Evolutionary conservation across 2,113 vertebrate species (phyloP).

Genomic region (Eptesicus fuscus): DNA sequence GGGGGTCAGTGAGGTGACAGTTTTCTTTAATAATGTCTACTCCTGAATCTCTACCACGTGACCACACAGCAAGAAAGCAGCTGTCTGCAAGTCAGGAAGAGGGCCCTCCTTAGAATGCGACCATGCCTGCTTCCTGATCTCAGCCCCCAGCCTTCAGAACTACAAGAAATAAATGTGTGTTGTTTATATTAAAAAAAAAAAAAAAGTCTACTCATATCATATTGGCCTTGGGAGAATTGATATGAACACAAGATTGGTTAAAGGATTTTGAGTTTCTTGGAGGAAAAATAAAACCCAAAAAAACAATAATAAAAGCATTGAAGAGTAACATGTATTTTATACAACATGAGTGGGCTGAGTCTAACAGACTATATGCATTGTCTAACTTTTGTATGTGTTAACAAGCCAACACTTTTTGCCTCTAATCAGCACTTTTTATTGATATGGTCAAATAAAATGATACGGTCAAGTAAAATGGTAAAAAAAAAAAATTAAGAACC

Average conservation of each 20-base stretch:
- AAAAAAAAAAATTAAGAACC: not conserved
- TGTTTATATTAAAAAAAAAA: too few relatives aligned
- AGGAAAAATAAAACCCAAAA: not conserved
- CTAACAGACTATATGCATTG: not conserved
- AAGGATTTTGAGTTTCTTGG: not conserved
- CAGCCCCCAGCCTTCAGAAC: too few relatives aligned
- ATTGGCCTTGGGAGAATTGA: not conserved
- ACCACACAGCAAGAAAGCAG: too few relatives aligned
- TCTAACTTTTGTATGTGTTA: not conserved
- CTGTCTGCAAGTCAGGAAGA: too few relatives aligned
- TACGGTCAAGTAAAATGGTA: not conserved
- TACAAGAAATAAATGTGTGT: too few relatives aligned
- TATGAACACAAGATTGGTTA: not conserved
- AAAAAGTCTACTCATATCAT: not conserved
- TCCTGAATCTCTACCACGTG: not conserved
- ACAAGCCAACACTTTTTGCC: not conserved
- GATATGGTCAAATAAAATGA: not conserved
- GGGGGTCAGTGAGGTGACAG: not conserved
- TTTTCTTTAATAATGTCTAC: slow-evolving; percentile 18
- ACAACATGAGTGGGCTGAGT: not conserved
- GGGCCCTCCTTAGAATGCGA: too few relatives aligned
- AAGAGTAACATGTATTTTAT: not conserved
- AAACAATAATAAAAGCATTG: not conserved
- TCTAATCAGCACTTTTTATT: not conserved
- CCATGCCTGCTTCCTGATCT: too few relatives aligned